Evolutionary conservation across 2,113 vertebrate genomes (phyloP).

Genomic region (Siniperca chuatsi): DNA sequence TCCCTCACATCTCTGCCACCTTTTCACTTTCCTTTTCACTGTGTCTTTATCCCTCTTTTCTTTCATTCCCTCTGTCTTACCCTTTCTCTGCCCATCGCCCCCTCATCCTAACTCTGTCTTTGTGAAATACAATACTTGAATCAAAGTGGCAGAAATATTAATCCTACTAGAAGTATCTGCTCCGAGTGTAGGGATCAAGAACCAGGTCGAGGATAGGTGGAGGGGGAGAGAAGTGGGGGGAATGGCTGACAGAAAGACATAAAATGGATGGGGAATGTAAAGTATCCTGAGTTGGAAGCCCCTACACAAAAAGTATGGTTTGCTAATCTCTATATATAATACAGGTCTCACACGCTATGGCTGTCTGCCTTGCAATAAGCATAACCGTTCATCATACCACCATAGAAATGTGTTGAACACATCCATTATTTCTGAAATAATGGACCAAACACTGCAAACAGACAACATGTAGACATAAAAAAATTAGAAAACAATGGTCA

Average conservation of each 20-base stretch:
- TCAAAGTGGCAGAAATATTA: slow-evolving; percentile 86
- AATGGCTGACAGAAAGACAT: slow-evolving; percentile 38
- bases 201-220: slow-evolving; percentile 73
- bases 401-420: slow-evolving; percentile 48
- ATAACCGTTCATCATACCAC: slow-evolving; percentile 52
- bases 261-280: slow-evolving; percentile 60
- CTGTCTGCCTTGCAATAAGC: slow-evolving; percentile 63
- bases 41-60: slow-evolving; percentile 71
- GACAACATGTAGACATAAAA: slow-evolving; percentile 7
- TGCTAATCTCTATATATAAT: slow-evolving; percentile 73
- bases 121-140: slow-evolving; percentile 78
- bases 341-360: slow-evolving; percentile 63
- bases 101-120: slow-evolving; percentile 77
- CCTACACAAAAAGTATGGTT: slow-evolving; percentile 66
- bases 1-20: slow-evolving; percentile 82
- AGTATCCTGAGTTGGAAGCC: slow-evolving; percentile 64
- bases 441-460: neutral
- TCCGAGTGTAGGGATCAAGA: slow-evolving; percentile 80
- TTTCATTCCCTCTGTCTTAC: slow-evolving; percentile 71
- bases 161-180: slow-evolving; percentile 79
- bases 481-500: slow-evolving; percentile 6
- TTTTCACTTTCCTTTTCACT: slow-evolving; percentile 72
- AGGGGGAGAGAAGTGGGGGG: neutral
- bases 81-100: slow-evolving; percentile 75
- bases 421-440: slow-evolving; percentile 39